Evolutionary conservation across 2,797 vertebrate genomes (phyloP).

Genomic region (Pseudotriccus pelzelni): DNA sequence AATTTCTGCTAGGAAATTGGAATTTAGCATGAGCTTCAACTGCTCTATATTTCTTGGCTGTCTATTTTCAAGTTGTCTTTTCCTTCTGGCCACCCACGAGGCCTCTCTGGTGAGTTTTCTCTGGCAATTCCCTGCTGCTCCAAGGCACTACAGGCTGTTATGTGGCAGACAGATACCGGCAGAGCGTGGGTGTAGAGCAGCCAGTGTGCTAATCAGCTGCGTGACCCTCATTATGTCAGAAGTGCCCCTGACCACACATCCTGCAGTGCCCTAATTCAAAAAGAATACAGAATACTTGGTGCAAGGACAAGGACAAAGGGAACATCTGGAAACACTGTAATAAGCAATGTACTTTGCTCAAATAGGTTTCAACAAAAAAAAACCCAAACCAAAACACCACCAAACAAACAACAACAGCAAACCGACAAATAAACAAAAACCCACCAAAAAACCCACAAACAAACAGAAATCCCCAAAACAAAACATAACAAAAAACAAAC

Average conservation of each 20-base stretch:
- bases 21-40: neutral
- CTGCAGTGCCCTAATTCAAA: neutral
- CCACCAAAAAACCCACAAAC: neutral
- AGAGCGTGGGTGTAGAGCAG: neutral
- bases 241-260: neutral
- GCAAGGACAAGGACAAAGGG: neutral
- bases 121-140: neutral
- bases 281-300: neutral
- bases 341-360: neutral
- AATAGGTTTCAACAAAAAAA: neutral
- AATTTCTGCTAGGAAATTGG: neutral
- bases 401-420: neutral
- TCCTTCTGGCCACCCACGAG: neutral
- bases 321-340: neutral
- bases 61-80: conserved; percentile 28
- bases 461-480: neutral
- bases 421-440: neutral
- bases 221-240: neutral
- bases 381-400: too few species aligned
- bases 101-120: conserved; percentile 4
- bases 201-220: neutral
- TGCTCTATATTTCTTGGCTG: neutral
- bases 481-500: too few species aligned
- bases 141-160: conserved; percentile 6
- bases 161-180: neutral